Conservation (phyloP, 2,113 vertebrate genomes). For the Ammodramus savannarum region DNA sequence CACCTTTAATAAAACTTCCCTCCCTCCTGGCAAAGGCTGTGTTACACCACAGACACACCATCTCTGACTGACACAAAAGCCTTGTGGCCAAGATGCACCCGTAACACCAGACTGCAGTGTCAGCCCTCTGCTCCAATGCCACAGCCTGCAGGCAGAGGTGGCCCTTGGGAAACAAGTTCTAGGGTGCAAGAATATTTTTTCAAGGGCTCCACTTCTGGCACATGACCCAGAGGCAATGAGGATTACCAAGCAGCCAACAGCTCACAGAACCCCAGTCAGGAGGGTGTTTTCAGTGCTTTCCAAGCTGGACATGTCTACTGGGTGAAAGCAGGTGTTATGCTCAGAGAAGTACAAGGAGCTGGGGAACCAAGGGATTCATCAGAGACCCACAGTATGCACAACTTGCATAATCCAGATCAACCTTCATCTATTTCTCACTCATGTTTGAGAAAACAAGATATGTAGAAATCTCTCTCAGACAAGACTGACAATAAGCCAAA, state of each 20-base stretch:
- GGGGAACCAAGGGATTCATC: background rate
- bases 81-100: background rate
- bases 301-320: rapidly evolving
- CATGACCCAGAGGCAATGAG: background rate
- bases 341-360: background rate
- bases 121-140: background rate
- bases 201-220: background rate
- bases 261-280: background rate
- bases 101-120: background rate
- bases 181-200: background rate
- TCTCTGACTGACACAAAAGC: background rate
- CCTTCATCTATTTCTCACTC: background rate
- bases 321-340: background rate
- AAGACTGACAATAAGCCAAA: background rate
- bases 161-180: background rate
- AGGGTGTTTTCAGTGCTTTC: background rate
- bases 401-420: background rate
- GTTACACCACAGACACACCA: background rate
- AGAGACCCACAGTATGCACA: background rate
- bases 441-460: background rate
- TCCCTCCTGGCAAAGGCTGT: background rate
- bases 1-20: background rate
- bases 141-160: background rate
- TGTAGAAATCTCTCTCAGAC: background rate
- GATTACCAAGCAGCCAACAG: background rate